Conservation (phyloP, 2,888 invertebrate species). For the Pollenia amentaria region DNA sequence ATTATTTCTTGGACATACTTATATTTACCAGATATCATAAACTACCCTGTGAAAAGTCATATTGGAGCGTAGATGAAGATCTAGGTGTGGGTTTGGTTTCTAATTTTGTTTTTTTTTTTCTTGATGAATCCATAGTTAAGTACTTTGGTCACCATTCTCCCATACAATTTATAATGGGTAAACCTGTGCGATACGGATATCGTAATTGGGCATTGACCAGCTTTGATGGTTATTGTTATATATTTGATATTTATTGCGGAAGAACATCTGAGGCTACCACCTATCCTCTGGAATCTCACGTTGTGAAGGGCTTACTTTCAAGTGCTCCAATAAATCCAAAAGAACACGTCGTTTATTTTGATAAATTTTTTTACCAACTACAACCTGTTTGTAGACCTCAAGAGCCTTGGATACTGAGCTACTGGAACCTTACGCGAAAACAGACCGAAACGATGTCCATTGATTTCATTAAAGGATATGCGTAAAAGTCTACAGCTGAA, state of each 20-base stretch:
- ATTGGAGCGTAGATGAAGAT: too few species aligned
- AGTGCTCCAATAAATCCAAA: neutral
- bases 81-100: neutral
- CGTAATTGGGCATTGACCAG: neutral
- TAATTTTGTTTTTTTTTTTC: too few species aligned
- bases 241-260: neutral
- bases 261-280: too few species aligned
- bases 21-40: too few species aligned
- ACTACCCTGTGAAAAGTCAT: too few species aligned
- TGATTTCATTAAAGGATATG: slow-evolving; percentile 16
- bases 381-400: too few species aligned
- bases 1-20: neutral
- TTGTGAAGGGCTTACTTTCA: neutral
- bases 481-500: slow-evolving; percentile 13
- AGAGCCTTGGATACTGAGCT: too few species aligned
- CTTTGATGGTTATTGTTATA: neutral
- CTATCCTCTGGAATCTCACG: neutral
- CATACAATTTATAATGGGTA: too few species aligned
- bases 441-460: neutral
- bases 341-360: neutral
- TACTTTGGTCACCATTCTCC: too few species aligned
- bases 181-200: neutral
- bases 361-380: too few species aligned
- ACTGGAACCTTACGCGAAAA: slow-evolving; percentile 28
- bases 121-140: neutral